Percentiles rank a stretch among this genome's conserved stretches.
phyloP scores from a whole-genome alignment of 1,140 invertebrate genomes.

The Sipha flava region DNA sequence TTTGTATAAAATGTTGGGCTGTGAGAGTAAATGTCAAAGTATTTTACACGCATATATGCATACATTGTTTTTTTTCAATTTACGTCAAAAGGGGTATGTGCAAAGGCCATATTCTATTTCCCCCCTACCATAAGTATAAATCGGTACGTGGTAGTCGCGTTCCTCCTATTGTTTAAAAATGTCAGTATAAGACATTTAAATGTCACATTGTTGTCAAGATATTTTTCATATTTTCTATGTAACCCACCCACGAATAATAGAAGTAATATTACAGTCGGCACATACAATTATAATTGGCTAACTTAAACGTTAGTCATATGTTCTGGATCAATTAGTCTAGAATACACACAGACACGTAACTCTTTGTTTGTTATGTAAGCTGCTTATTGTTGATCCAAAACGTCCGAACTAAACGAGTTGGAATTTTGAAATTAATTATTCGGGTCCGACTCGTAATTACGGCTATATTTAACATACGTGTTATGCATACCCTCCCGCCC shows the following conservation, averaged over 20 bases:
- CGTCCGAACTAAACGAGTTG: neutral
- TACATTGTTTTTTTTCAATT: neutral
- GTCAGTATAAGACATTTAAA: constrained; percentile 18
- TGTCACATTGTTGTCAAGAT: neutral
- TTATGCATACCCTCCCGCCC: neutral
- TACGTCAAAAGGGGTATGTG: neutral
- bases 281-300: neutral
- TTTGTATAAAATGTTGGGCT: too few relatives aligned
- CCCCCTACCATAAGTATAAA: neutral
- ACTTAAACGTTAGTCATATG: too few relatives aligned
- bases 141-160: neutral
- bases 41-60: neutral
- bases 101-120: neutral
- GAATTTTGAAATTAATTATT: neutral
- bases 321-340: neutral
- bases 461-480: neutral
- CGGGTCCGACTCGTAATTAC: neutral
- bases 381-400: neutral
- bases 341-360: neutral
- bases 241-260: neutral
- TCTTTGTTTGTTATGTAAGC: neutral
- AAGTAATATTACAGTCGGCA: neutral
- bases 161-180: neutral
- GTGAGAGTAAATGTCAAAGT: neutral
- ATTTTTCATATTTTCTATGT: neutral